Evolutionary conservation across 2,113 vertebrate species (phyloP).

Genomic region (Chauna torquata): DNA sequence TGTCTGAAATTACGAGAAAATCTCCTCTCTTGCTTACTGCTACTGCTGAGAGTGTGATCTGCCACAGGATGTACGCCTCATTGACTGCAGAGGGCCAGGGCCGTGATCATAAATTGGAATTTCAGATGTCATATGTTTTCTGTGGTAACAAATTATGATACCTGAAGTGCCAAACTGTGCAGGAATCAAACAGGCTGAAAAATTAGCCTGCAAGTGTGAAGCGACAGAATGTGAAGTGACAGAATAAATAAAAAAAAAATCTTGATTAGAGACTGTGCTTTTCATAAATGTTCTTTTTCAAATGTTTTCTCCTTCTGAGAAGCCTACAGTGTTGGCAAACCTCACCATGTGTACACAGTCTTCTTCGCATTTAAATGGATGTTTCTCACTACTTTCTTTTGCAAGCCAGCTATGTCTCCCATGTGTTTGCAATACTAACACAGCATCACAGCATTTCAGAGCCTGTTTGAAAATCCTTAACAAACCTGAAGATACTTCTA

Average conservation of each 20-base stretch:
- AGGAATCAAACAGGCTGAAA: neutral
- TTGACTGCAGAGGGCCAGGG: neutral
- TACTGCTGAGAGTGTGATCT: neutral
- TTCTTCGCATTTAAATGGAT: neutral
- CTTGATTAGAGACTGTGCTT: neutral
- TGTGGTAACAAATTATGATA: neutral
- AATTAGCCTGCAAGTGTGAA: neutral
- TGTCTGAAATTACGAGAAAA: neutral
- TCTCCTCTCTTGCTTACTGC: neutral
- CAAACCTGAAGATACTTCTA: neutral
- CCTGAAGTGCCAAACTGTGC: neutral
- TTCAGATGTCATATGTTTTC: neutral
- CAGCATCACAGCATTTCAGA: neutral
- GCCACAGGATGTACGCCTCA: neutral
- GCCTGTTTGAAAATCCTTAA: neutral
- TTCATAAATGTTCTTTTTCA: neutral
- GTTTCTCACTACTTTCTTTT: neutral
- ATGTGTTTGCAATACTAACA: neutral
- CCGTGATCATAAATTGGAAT: neutral
- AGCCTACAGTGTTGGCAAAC: neutral
- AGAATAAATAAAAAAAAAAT: neutral
- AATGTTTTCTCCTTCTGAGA: neutral
- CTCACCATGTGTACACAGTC: neutral
- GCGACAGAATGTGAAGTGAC: neutral
- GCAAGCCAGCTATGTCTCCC: neutral